A percentile compares a stretch with the other conserved stretches of the same genome.
Evolutionary conservation across 1,140 invertebrate genomes (phyloP).

Genomic region (Homarus americanus): DNA sequence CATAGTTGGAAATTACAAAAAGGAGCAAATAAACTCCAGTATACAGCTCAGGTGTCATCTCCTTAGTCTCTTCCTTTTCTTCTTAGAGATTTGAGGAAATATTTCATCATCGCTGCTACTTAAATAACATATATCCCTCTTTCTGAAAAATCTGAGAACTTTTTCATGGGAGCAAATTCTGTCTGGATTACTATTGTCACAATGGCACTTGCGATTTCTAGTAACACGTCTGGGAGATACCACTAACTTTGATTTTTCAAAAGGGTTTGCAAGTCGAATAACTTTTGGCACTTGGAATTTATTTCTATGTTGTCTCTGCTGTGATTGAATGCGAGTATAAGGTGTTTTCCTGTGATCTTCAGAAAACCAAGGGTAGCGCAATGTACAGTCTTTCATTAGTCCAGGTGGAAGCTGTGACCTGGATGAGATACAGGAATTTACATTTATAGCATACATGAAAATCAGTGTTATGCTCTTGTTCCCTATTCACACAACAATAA

Average conservation of each 20-base stretch:
- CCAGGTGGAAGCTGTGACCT: neutral
- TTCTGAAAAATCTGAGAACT: neutral
- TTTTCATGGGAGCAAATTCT: neutral
- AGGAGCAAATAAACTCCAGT: neutral
- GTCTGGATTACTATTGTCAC: neutral
- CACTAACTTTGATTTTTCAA: neutral
- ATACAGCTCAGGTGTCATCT: neutral
- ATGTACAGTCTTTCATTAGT: neutral
- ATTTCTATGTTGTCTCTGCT: neutral
- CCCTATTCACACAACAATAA: too few species aligned
- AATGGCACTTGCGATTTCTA: neutral
- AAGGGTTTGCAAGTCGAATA: neutral
- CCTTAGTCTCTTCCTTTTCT: neutral
- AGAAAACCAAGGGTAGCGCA: neutral
- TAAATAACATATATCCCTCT: neutral
- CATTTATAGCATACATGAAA: neutral
- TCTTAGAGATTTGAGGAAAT: neutral
- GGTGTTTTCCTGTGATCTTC: neutral
- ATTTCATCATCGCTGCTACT: neutral
- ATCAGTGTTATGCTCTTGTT: too few species aligned
- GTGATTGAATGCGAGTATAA: neutral
- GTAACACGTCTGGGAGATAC: neutral
- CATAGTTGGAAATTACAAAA: too few species aligned
- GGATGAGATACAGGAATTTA: neutral
- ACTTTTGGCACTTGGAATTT: neutral